Evolutionary conservation across 2,888 invertebrate species (phyloP).

Genomic region (Lochmaea capreae): DNA sequence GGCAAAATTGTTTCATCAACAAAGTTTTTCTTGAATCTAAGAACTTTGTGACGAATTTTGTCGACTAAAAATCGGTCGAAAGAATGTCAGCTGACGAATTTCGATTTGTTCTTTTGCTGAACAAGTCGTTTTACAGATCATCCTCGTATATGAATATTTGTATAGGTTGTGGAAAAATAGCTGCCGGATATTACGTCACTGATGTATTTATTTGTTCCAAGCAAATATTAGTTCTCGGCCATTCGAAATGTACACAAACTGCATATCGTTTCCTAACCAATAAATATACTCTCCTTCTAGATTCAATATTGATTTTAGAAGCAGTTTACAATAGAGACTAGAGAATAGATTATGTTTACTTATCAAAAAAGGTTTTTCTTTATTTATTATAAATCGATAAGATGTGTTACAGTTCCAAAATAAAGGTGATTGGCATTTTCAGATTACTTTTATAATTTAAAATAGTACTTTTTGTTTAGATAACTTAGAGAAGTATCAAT

Average conservation of each 20-base stretch:
- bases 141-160: conserved; percentile 16
- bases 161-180: conserved; percentile 50
- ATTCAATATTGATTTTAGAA: conserved; percentile 60
- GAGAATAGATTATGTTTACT: conserved; percentile 36
- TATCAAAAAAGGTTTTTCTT: conserved; percentile 18
- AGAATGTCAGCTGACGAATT: not conserved
- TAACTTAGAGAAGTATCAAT: too few relatives aligned
- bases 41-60: too few relatives aligned
- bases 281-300: conserved; percentile 58
- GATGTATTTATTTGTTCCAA: conserved; percentile 59
- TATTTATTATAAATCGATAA: not conserved
- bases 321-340: conserved; percentile 48
- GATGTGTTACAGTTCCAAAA: not conserved
- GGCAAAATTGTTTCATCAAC: too few relatives aligned
- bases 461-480: too few relatives aligned
- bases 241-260: conserved; percentile 63
- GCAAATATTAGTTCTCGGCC: conserved; percentile 63
- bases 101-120: not conserved
- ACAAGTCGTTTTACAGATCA: not conserved
- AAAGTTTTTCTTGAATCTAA: too few relatives aligned
- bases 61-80: too few relatives aligned
- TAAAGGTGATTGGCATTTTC: too few relatives aligned
- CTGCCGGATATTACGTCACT: conserved; percentile 62
- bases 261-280: conserved; percentile 63
- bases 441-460: too few relatives aligned